These are phyloP conservation scores for Steinernema feltiae DNA, from an alignment of 1,140 invertebrate species.

Conservation along the genomic window DNA sequence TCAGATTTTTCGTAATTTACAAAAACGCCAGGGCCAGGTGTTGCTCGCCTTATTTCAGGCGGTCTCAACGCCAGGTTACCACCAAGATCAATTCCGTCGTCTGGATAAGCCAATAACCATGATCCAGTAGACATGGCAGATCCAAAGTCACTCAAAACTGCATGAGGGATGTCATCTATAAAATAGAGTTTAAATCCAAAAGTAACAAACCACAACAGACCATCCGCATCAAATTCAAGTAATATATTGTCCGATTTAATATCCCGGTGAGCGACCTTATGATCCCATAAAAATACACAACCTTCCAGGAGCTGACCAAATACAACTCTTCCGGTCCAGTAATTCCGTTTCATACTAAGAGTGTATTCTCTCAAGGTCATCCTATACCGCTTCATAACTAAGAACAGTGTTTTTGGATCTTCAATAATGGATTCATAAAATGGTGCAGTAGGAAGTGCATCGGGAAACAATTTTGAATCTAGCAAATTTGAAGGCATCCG, in stretches of 20 bases:
- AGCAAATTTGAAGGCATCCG: conserved; percentile 15
- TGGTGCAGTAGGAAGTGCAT: conserved; percentile 25
- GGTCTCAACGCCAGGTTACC: conserved; percentile 31
- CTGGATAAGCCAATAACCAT: conserved; percentile 21
- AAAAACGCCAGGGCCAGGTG: conserved; percentile 22
- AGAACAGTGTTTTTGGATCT: conserved; percentile 33
- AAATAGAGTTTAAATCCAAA: background rate
- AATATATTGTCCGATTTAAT: conserved; percentile 40
- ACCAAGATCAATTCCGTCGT: conserved; percentile 29
- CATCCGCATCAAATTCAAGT: conserved; percentile 25
- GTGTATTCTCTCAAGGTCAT: conserved; percentile 4
- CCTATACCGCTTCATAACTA: conserved; percentile 36
- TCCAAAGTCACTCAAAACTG: conserved; percentile 39
- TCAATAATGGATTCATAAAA: conserved; percentile 26
- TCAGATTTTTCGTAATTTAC: conserved; percentile 33
- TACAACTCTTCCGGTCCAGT: conserved; percentile 34
- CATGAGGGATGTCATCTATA: conserved; percentile 25
- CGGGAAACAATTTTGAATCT: conserved; percentile 24
- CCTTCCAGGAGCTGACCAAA: conserved; percentile 37
- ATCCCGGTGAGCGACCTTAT: conserved; percentile 33
- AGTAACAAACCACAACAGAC: background rate
- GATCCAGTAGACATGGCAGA: conserved; percentile 33
- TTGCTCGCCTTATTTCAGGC: conserved; percentile 28
- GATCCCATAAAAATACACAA: conserved; percentile 29
- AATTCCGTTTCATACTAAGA: conserved; percentile 17